Evolutionary conservation across 2,113 vertebrate genomes (phyloP).

Genomic region (Rhabdomys dilectus): DNA sequence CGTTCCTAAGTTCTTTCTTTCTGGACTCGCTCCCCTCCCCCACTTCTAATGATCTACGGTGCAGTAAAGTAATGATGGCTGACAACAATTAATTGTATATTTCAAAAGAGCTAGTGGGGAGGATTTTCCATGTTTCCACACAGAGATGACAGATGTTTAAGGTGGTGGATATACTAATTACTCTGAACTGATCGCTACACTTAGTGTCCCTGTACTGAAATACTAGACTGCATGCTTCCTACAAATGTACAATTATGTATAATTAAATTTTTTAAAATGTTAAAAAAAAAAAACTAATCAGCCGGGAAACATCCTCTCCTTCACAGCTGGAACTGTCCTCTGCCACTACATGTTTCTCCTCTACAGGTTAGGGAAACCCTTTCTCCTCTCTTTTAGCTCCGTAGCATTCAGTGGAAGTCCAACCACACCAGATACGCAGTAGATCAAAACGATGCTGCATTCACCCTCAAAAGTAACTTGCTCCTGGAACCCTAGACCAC

Average conservation of each 20-base stretch:
- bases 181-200: background rate
- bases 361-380: background rate
- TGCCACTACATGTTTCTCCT: rapidly evolving
- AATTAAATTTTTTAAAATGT: background rate
- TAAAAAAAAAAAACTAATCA: background rate
- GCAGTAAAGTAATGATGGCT: background rate
- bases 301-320: background rate
- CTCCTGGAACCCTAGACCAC: background rate
- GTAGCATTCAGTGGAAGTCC: background rate
- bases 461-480: background rate
- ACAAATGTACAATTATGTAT: background rate
- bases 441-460: background rate
- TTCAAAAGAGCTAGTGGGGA: background rate
- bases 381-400: background rate
- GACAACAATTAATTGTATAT: background rate
- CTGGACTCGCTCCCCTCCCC: background rate
- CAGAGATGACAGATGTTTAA: slow-evolving; percentile 9
- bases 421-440: background rate
- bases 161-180: background rate
- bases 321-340: background rate
- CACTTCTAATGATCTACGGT: background rate
- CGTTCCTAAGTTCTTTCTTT: background rate
- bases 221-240: background rate
- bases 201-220: background rate
- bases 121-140: background rate